These are phyloP conservation scores for Babyrousa celebensis DNA, from an alignment of 2,797 vertebrate species.

Conservation along the genomic window DNA sequence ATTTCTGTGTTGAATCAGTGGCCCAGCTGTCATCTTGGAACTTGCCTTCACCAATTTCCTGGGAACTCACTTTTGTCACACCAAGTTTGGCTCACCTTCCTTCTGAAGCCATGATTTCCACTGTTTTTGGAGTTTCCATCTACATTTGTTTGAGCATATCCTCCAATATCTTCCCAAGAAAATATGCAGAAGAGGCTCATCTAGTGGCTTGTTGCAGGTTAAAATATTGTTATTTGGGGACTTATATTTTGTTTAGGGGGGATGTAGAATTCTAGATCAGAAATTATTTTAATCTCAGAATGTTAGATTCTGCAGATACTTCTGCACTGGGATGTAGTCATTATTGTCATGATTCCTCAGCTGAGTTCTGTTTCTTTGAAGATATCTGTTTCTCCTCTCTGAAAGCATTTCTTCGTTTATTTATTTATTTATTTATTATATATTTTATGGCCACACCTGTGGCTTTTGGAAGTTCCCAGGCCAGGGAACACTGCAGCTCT, in stretches of 20 bases:
- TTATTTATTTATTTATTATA: too few relatives aligned
- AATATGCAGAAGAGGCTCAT: background rate
- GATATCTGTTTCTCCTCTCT: background rate
- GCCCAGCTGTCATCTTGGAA: background rate
- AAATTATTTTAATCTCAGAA: background rate
- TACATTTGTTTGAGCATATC: background rate
- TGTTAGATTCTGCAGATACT: background rate
- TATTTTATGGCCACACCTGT: too few relatives aligned
- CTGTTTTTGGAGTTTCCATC: background rate
- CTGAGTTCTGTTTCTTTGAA: background rate
- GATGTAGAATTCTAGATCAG: background rate
- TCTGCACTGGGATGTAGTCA: too few relatives aligned
- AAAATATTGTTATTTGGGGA: background rate
- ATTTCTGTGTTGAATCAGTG: too few relatives aligned
- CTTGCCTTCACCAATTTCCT: background rate
- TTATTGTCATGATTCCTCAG: too few relatives aligned
- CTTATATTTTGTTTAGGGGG: background rate
- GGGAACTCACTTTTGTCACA: background rate
- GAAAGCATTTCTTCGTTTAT: background rate
- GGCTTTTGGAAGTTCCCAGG: too few relatives aligned
- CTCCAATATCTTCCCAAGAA: background rate
- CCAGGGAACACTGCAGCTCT: too few relatives aligned
- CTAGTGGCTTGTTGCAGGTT: background rate
- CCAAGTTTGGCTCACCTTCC: background rate
- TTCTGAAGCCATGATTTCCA: background rate